Percentiles rank a stretch among this genome's conserved stretches.
Conservation (phyloP, 2,888 invertebrate genomes). For the Drosophila conformis region DNA sequence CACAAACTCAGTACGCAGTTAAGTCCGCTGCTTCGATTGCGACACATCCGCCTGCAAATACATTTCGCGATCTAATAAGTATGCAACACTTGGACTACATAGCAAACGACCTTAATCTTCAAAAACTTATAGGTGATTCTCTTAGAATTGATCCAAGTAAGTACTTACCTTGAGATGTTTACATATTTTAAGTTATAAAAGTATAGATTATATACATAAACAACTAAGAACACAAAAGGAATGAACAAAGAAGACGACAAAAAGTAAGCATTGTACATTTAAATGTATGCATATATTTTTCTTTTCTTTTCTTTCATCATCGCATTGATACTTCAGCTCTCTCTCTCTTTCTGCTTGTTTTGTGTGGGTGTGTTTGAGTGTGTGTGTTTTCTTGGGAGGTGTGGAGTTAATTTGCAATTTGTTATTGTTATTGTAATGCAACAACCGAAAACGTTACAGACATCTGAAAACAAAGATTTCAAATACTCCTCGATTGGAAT, state of each 20-base stretch:
- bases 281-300: slow-evolving; percentile 70
- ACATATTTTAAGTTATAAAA: background rate
- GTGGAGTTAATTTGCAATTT: slow-evolving; percentile 9
- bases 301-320: slow-evolving; percentile 40
- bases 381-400: slow-evolving; percentile 25
- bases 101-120: background rate
- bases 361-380: slow-evolving; percentile 23
- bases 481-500: slow-evolving; percentile 43
- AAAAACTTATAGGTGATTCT: too few relatives aligned
- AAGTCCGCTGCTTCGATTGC: background rate
- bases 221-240: slow-evolving; percentile 29
- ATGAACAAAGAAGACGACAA: slow-evolving; percentile 60
- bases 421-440: slow-evolving; percentile 41
- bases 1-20: background rate
- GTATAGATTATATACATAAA: slow-evolving; percentile 4
- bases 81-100: slow-evolving; percentile 10
- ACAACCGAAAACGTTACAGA: slow-evolving; percentile 71
- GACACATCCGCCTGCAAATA: background rate
- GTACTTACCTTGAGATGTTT: slow-evolving; percentile 28
- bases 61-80: slow-evolving; percentile 15
- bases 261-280: slow-evolving; percentile 77
- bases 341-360: slow-evolving; percentile 46
- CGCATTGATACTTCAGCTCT: slow-evolving; percentile 55
- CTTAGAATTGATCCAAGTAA: background rate
- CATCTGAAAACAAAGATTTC: slow-evolving; percentile 74